Evolutionary conservation across 2,113 vertebrate genomes (phyloP), one percentile per base, ranked within the genome.

Genomic region (Paramisgurnus dabryanus): DNA sequence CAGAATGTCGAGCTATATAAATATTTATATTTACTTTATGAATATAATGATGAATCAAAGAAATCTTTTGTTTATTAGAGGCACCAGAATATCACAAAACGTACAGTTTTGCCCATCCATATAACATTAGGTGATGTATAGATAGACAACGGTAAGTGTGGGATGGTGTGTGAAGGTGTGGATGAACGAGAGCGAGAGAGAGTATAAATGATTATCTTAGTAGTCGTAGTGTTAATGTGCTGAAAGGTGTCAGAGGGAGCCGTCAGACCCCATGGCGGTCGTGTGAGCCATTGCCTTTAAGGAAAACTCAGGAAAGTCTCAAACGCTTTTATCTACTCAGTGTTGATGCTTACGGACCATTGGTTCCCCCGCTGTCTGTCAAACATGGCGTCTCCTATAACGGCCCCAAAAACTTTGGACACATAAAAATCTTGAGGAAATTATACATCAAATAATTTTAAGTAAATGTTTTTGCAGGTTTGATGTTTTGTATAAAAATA

Each of bases 111-210:
- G 10, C 61, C 45, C 43, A 45, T 39, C 3, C 55, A 60, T 15
- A 34, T 70, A 61, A 64, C 22, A 80, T 34, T 45, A 43, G 80
- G 67, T 80, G 27, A 39, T 49, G 34, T 47, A 84, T 3, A 47
- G 75, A 67, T 53, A 69, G 85, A 69, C 55, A 65, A 79, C 55
- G 69, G 84, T 43, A 91, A 88, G 90, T 91, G 90, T 82, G 8
- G 9, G 83, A 86, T 50, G 40, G 89, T 78, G 10, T 63, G 76
- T 86, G 88, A 80, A 90, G n/a, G 87, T 89, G 71, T 65, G 78
- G 4, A 60, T 34, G 79, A 67, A 47, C n/a, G 68, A 55, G 43
- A 2, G 58, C 22, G 41, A 68, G 10, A 13, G n/a, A 55, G 27
- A 40, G 67, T 49, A 66, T 34, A 70, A 61, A 41, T 71, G 7